Conservation (phyloP, 64 coral and sea anemone species). For the Cladopsammia gracilis region DNA sequence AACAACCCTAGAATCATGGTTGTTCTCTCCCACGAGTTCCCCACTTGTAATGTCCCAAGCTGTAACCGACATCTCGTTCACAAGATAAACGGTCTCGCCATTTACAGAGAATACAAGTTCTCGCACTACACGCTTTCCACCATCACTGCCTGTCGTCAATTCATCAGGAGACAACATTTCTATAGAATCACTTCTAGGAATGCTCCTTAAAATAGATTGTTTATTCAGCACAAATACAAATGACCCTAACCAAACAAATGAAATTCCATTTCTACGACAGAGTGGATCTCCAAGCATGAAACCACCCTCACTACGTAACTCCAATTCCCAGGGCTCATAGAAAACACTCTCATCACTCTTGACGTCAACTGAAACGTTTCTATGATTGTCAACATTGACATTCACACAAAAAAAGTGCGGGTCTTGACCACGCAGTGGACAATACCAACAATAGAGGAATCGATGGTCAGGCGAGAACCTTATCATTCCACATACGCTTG, state of each 20-base stretch:
- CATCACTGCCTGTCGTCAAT: background rate
- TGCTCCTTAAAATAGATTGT: background rate
- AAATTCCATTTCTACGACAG: background rate
- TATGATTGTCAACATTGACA: background rate
- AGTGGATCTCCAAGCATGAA: background rate
- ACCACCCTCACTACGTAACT: background rate
- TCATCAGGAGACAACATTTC: background rate
- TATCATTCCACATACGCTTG: background rate
- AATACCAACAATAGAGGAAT: background rate
- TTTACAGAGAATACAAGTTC: background rate
- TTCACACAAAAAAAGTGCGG: background rate
- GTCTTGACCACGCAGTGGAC: background rate
- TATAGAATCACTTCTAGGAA: background rate
- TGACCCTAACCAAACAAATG: background rate
- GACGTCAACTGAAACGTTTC: background rate
- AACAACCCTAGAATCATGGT: no score
- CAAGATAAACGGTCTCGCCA: background rate
- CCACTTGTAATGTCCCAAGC: slow-evolving; percentile 3
- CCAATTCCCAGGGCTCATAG: background rate
- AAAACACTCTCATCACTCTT: background rate
- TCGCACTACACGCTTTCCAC: background rate
- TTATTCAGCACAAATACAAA: background rate
- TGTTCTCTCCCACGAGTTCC: background rate
- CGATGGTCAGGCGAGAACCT: background rate
- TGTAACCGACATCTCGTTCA: background rate